phyloP scores from a whole-genome alignment of 2,113 vertebrate species.

The Erythrolamprus reginae region DNA sequence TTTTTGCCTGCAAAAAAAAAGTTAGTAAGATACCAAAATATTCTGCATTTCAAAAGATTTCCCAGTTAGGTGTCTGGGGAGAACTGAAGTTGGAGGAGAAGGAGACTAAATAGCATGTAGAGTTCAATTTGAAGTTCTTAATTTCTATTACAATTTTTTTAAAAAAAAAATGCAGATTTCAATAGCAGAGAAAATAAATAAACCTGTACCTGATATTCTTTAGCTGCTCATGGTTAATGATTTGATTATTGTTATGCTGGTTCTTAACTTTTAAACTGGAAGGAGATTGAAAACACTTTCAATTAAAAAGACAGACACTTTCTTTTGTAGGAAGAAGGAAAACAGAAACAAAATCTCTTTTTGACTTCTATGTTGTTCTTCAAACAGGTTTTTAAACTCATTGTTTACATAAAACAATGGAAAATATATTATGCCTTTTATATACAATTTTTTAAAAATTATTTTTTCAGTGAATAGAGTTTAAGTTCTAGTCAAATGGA shows the following conservation, averaged over 20 bases:
- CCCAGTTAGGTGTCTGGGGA: neutral
- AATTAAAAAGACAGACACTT: neutral
- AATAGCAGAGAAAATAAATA: neutral
- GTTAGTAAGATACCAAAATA: neutral
- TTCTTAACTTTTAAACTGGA: neutral
- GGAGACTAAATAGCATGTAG: neutral
- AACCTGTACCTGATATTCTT: neutral
- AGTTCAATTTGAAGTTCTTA: neutral
- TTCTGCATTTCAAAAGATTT: neutral
- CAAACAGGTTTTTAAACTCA: neutral
- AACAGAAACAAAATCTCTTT: neutral
- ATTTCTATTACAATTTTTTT: neutral
- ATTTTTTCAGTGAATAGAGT: neutral
- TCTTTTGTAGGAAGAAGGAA: neutral
- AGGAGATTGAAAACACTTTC: neutral
- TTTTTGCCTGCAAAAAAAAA: constrained; percentile 49
- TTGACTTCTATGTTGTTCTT: neutral
- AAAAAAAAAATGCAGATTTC: neutral
- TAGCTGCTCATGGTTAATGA: neutral
- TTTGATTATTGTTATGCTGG: neutral
- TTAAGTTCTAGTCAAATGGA: neutral
- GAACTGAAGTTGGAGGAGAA: neutral
- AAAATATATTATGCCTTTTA: neutral
- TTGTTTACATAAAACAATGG: neutral
- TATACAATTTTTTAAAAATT: neutral